A percentile compares a stretch with the other conserved stretches of the same genome.
These are phyloP conservation scores for Tragelaphus imberbis DNA, from an alignment of 2,113 vertebrate species.

Conservation along the genomic window DNA sequence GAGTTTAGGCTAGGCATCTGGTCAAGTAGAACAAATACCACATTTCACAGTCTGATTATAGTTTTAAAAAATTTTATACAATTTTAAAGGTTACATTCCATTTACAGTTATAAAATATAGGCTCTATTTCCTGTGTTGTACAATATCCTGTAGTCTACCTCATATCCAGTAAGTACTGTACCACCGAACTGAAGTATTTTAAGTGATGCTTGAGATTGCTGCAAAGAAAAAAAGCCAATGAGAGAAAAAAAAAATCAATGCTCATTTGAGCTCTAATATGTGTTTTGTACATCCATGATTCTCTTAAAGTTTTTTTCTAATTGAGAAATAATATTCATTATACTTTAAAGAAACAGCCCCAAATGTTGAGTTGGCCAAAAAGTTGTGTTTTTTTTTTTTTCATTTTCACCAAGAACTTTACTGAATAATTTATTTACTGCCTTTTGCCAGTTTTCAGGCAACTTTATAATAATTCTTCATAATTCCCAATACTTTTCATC, in stretches of 20 bases:
- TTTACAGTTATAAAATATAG: background rate
- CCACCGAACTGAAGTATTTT: background rate
- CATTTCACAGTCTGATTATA: background rate
- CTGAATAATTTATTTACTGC: background rate
- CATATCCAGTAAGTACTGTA: background rate
- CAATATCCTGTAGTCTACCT: background rate
- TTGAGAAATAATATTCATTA: background rate
- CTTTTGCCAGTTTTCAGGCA: background rate
- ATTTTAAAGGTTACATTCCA: background rate
- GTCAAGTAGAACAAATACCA: background rate
- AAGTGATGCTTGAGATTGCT: background rate
- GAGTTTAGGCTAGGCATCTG: background rate
- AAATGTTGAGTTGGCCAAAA: background rate
- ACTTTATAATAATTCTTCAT: background rate
- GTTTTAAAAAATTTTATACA: background rate
- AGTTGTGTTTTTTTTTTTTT: background rate
- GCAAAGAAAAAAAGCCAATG: background rate
- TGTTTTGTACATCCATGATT: background rate
- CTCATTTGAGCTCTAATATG: background rate
- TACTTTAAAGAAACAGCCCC: background rate
- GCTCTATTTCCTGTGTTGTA: background rate
- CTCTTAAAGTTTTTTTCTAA: background rate
- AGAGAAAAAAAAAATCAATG: background rate
- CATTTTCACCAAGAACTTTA: background rate
- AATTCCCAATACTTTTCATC: background rate